Evolutionary conservation across 2,797 vertebrate species (phyloP).

Genomic region (Molossus molossus): DNA sequence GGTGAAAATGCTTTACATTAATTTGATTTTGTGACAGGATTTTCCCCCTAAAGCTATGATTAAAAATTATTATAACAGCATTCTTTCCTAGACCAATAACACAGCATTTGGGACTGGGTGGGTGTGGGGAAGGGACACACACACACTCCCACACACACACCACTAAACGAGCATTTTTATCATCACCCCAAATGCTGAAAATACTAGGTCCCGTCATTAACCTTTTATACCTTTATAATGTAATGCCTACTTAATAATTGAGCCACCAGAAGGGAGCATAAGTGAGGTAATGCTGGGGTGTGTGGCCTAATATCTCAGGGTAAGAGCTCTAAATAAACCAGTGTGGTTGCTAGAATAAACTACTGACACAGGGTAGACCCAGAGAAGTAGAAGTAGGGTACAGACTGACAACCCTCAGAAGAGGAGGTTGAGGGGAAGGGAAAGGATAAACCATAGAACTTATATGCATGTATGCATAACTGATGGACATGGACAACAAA

Average conservation of each 20-base stretch:
- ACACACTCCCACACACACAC: not conserved
- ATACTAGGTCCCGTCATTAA: not conserved
- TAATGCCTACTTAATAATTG: not conserved
- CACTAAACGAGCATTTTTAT: not conserved
- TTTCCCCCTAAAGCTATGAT: not conserved
- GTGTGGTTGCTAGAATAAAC: not conserved
- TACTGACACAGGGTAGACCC: too few relatives aligned
- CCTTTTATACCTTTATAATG: not conserved
- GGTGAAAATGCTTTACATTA: slow-evolving; percentile 15
- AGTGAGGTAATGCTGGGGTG: not conserved
- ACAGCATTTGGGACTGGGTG: not conserved
- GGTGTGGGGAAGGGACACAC: not conserved
- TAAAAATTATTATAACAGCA: slow-evolving; percentile 41
- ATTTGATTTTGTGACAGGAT: slow-evolving; percentile 56
- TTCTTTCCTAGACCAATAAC: slow-evolving; percentile 54
- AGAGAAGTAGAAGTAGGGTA: too few relatives aligned
- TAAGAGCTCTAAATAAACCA: slow-evolving; percentile 5
- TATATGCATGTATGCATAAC: too few relatives aligned
- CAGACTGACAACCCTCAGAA: too few relatives aligned
- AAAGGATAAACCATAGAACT: too few relatives aligned
- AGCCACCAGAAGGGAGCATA: not conserved
- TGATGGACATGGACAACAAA: too few relatives aligned
- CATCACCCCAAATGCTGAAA: not conserved
- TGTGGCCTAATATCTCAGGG: not conserved
- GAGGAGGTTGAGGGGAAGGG: too few relatives aligned